Evolutionary conservation across 2,797 vertebrate genomes (phyloP), one percentile per base, ranked within the genome.

Genomic region (Echiichthys vipera): DNA sequence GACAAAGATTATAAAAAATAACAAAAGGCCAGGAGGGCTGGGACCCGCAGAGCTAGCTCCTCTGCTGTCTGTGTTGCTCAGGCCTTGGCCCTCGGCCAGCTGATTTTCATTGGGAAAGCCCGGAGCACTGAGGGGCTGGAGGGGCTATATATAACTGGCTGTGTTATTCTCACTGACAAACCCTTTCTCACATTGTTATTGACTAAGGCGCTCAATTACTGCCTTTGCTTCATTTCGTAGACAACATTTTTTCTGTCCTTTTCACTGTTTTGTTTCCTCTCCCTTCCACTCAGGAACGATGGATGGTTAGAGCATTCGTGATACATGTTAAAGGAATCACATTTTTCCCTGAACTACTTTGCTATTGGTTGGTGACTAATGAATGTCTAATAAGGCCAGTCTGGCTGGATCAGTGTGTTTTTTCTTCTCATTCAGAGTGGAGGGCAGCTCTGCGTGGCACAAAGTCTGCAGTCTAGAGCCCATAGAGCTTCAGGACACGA

Each of bases 401-500:
- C 82, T 89, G 84, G 81, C 74, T 77, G 86, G 71, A 89, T 84
- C 57, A 54, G 74, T 69, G 83, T 68, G 54, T 83, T 46, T 78
- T 64, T 47, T 70, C 62, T 78, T 61, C 79, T 84, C 77, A 87
- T 84, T 90, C 83, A 78, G 73, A 85, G 81, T 43, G 53, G 71
- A 84, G 81, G 84, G 69, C 78, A 84, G 80, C 80, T 68, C 61
- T 77, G 75, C 20, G 39, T 87, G 84, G 90, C 80, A 88, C 80
- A 68, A 65, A 88, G 89, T 91, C 88, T 91, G 89, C 83, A 84
- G 84, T 90, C 85, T 88, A 53, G 72, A 84, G 84, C 81, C 78
- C 80, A 86, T 81, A 80, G 76, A 90, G 88, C 89, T 92, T 93
- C 84, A 93, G 92, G 93, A 94, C 91, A 92, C 73, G 91, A 94